Base-by-base conservation (phyloP, 2,888 invertebrate species). In the Eucera pruinosa region DNA sequence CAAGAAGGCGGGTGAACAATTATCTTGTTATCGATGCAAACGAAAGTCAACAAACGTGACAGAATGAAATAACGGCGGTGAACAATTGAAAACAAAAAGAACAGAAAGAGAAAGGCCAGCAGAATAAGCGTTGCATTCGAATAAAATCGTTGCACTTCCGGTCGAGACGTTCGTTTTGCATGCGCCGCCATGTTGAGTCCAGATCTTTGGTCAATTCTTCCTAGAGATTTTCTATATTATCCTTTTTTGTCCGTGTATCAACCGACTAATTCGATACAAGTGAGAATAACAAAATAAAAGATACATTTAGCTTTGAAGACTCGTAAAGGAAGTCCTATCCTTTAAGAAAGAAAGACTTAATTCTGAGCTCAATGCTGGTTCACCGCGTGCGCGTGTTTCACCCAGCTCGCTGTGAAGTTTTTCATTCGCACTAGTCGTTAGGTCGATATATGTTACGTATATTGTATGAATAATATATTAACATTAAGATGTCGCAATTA, bases 351-450 rank as follows among this genome's bases (percentile, higher is more conserved):
- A 27, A 33, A 60, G 62, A 64, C 43, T 66, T 60, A 48, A 66
- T 67, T 67, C 43, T 50, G 64, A 72, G 60, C 70, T 77, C 70
- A 70, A 69, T 66, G 73, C 61, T 61, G 81, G 66, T 82, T 82
- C 65, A 75, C 64, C 77, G 70, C 54, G 82, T 71, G 78, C 67
- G 54, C 64, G 60, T 78, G 64, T 80, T 72, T 77, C 57, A 67
- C 25, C 55, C 72, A 77, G 52, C 65, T 77, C 70, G 77, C 66
- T 83, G 69, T 62, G 65, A 80, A 72, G 67, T 70, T 74, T 77
- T 74, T 74, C 69, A 81, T 83, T 83, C 78, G 83, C 68, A 70
- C 80, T 83, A 82, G 78, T 80, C 64, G 78, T 80, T 81, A 81
- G 71, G 36, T 83, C 30, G 45, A 68, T 72, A 58, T 60, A 58